Conservation (phyloP, 2,888 invertebrate species). For the Plemyria rubiginata region DNA sequence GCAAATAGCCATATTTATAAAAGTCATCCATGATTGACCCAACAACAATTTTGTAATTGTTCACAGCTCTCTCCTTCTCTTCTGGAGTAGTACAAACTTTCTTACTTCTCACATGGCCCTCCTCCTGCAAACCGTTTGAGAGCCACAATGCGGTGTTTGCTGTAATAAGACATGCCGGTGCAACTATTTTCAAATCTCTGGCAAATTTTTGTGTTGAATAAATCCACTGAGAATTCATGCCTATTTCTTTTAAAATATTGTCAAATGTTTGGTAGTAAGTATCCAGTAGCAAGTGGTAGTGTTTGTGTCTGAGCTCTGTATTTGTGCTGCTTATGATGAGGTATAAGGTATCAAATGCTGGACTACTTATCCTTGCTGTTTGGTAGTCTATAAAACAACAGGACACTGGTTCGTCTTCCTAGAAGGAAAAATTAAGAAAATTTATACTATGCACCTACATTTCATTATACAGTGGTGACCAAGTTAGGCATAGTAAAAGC, state of each 20-base stretch:
- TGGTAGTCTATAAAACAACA: conserved; percentile 78
- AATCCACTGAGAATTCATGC: conserved; percentile 47
- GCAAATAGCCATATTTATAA: conserved; percentile 57
- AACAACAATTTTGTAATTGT: conserved; percentile 60
- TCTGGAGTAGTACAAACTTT: conserved; percentile 51
- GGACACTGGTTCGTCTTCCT: conserved; percentile 59
- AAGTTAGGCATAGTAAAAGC: too few species aligned
- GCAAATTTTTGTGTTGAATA: conserved; percentile 63
- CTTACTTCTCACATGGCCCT: conserved; percentile 75
- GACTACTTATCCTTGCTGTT: conserved; percentile 64
- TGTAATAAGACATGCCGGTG: conserved; percentile 68
- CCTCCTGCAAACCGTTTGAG: conserved; percentile 69
- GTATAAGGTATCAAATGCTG: conserved; percentile 70
- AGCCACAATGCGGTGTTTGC: conserved; percentile 76
- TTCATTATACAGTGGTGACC: too few species aligned
- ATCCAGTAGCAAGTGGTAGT: conserved; percentile 58
- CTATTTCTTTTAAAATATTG: conserved; percentile 45
- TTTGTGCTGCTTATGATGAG: conserved; percentile 68
- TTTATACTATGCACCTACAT: not conserved
- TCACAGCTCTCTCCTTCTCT: conserved; percentile 57
- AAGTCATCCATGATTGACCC: conserved; percentile 68
- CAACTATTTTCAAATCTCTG: conserved; percentile 63
- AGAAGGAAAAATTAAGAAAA: conserved; percentile 43
- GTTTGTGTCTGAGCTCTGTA: conserved; percentile 50
- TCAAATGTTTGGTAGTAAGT: conserved; percentile 62